Evolutionary conservation across 2,797 vertebrate species (phyloP), one percentile per base, ranked within the genome.

Genomic region (Xiphorhynchus erythropygius): DNA sequence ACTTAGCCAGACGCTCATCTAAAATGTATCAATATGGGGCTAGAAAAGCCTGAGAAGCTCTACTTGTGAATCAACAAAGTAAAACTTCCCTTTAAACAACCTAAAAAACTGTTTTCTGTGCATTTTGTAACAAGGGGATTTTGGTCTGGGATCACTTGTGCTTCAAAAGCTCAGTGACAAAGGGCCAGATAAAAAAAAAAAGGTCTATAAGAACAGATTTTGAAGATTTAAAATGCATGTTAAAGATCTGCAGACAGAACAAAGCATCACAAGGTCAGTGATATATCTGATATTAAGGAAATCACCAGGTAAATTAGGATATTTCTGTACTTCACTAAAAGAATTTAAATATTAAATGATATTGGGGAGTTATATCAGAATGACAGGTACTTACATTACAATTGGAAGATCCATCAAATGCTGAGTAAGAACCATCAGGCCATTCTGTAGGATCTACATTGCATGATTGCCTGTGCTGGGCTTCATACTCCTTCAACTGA

Each of bases 401-500:
- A 97, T 98, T 99, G 75, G 99, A 99, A 87, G 99, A 99, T 92
- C 98, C 98, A 93, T 99, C 99, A 97, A 99, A 98, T 69, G 98
- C 96, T 56, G 98, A 97, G 91, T 98, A 98, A 96, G 98, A 98
- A 95, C 98, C 98, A 5, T 99, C 99, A 93, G 99, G 98, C 99
- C 99, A 99, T 97, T 99, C 99, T 24, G 98, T 46, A 57, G 97
- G 93, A 30, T 99, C 98, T 60, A 97, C 80, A 75, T 94, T 92
- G 83, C 98, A 97, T 10, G 98, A 98, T 78, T 99, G 99, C 97
- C 98, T 99, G 98, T 98, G 99, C 97, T 99, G 99, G 52, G 98
- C 98, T 98, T 99, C 99, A 95, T 99, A 99, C 91, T 99, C 99
- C 98, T 99, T 99, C 98, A 99, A 98, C 99, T 99, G 98, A 97